Percentiles rank a stretch among this genome's conserved stretches.
These are phyloP conservation scores for Colinus virginianus DNA, from an alignment of 2,113 vertebrate genomes.

Conservation along the genomic window DNA sequence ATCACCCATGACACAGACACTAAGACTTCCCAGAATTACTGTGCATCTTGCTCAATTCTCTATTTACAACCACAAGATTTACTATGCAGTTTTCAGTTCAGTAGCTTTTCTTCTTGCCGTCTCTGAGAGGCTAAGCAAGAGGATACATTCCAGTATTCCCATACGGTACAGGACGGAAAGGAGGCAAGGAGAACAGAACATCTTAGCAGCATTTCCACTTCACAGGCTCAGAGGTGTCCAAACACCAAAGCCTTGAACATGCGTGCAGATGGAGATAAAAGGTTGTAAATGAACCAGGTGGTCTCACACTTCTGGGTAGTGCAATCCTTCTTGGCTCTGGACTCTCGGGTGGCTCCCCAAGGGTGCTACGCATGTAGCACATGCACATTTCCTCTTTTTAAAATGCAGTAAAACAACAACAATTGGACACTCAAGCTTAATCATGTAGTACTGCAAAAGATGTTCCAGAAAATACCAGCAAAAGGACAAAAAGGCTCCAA, in stretches of 20 bases:
- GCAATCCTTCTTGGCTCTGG: accelerated
- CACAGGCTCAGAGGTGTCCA: not conserved
- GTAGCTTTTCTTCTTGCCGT: not conserved
- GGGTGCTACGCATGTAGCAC: accelerated
- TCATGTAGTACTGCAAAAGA: accelerated
- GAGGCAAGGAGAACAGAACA: not conserved
- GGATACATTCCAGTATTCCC: slow-evolving; percentile 28
- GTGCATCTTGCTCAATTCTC: not conserved
- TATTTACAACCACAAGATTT: not conserved
- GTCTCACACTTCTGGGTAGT: not conserved
- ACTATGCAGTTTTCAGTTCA: not conserved
- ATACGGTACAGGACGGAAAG: not conserved
- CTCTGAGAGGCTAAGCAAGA: not conserved
- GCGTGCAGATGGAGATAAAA: not conserved
- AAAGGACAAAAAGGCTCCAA: no score
- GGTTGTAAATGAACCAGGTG: not conserved
- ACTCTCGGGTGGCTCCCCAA: not conserved
- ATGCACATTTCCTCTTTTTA: not conserved
- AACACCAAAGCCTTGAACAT: not conserved
- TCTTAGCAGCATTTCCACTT: not conserved
- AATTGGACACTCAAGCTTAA: not conserved
- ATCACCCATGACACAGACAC: not conserved
- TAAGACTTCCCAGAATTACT: not conserved
- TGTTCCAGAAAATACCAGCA: not conserved
- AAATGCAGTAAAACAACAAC: not conserved